These are phyloP conservation scores for Argya squamiceps DNA, from an alignment of 2,797 vertebrate genomes.

Conservation along the genomic window DNA sequence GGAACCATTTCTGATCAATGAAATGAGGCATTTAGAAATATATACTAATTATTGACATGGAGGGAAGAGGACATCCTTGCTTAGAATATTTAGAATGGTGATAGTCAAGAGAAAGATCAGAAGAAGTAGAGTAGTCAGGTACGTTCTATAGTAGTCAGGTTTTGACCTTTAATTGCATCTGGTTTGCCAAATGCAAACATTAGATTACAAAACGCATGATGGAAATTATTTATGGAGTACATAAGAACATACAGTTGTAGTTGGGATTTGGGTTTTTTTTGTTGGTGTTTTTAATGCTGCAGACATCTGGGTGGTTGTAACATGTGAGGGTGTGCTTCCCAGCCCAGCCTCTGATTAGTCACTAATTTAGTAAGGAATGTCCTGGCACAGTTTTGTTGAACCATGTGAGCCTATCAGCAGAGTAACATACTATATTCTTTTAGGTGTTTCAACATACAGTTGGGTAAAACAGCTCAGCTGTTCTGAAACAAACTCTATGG, in stretches of 20 bases:
- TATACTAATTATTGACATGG: not conserved
- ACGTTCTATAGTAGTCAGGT: not conserved
- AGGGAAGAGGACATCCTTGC: not conserved
- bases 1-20: not conserved
- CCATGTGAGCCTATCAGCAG: constrained; percentile 64
- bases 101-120: not conserved
- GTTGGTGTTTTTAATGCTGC: not conserved
- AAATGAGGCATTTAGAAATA: not conserved
- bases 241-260: constrained; percentile 39
- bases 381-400: constrained; percentile 35
- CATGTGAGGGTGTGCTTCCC: constrained; percentile 72
- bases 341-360: constrained; percentile 73
- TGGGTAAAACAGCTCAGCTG: not conserved
- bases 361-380: constrained; percentile 68
- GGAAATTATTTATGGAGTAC: constrained; percentile 67
- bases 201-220: constrained; percentile 66
- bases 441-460: constrained; percentile 6
- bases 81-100: not conserved
- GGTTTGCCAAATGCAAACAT: constrained; percentile 11
- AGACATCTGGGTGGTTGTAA: constrained; percentile 50
- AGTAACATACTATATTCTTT: constrained; percentile 66
- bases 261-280: not conserved
- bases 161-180: constrained; percentile 70
- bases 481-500: not conserved
- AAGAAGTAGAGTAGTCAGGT: not conserved